A percentile compares a stretch with the other conserved stretches of the same genome.
Evolutionary conservation across 2,113 vertebrate species (phyloP).

Genomic region (Dipodomys ordii): DNA sequence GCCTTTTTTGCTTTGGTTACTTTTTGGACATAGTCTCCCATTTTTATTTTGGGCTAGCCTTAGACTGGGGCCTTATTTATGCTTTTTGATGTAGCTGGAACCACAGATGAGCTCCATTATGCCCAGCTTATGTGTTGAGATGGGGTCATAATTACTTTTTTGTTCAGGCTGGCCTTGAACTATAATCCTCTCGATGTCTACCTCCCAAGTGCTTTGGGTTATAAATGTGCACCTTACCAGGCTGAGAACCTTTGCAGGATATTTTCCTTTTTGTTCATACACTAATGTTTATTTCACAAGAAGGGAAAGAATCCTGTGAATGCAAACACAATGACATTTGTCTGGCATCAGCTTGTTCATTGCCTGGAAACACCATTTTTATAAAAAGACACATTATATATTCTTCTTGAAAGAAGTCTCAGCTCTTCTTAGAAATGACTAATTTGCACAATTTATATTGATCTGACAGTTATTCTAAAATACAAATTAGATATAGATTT

Average conservation of each 20-base stretch:
- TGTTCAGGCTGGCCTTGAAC: too few relatives aligned
- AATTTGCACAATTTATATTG: slow-evolving; percentile 21
- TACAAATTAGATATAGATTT: slow-evolving; percentile 25
- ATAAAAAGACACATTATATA: not conserved
- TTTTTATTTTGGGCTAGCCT: not conserved
- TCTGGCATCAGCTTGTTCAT: not conserved
- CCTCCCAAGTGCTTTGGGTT: too few relatives aligned
- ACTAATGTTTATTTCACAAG: slow-evolving; percentile 22
- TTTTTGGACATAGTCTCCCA: too few relatives aligned
- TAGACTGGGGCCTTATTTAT: too few relatives aligned
- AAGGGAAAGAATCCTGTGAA: slow-evolving; percentile 26
- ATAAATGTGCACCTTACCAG: too few relatives aligned
- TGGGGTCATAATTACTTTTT: too few relatives aligned
- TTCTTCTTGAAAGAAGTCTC: not conserved
- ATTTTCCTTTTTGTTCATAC: slow-evolving; percentile 4
- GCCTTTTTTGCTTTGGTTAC: too few relatives aligned
- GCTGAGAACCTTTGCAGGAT: not conserved
- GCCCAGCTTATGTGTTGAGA: too few relatives aligned
- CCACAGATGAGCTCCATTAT: too few relatives aligned
- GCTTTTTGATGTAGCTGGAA: too few relatives aligned
- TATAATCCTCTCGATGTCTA: too few relatives aligned
- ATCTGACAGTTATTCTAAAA: not conserved
- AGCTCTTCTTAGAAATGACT: slow-evolving; percentile 26
- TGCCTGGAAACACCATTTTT: not conserved
- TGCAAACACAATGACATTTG: not conserved